phyloP scores from a whole-genome alignment of 2,113 vertebrate genomes.

The Paralichthys olivaceus region DNA sequence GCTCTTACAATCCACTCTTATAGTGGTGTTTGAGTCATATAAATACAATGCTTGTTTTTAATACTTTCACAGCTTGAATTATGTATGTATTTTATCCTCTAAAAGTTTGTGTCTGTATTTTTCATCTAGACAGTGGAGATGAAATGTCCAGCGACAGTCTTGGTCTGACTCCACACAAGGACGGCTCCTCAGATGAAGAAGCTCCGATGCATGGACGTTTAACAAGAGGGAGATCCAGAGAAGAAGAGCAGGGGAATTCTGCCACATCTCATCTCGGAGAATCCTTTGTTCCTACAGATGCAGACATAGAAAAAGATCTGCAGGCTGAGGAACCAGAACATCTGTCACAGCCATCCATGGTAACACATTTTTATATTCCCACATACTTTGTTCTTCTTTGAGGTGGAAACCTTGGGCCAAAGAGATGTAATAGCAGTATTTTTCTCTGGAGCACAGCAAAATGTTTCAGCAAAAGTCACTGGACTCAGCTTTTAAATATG shows the following conservation, averaged over 20 bases:
- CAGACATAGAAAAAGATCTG: constrained; percentile 27
- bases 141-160: constrained; percentile 72
- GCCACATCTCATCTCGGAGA: constrained; percentile 25
- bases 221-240: constrained; percentile 28
- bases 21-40: background rate
- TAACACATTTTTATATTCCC: constrained; percentile 55
- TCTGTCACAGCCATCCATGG: constrained; percentile 57
- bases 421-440: background rate
- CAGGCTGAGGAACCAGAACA: constrained; percentile 34
- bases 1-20: constrained; percentile 23
- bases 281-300: constrained; percentile 42
- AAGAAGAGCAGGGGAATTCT: constrained; percentile 27
- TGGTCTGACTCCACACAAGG: constrained; percentile 47
- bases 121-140: constrained; percentile 60
- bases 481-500: background rate
- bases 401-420: background rate
- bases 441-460: background rate
- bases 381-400: constrained; percentile 7
- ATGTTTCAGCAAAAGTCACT: background rate
- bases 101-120: background rate
- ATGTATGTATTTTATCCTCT: background rate
- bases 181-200: constrained; percentile 71
- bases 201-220: constrained; percentile 20
- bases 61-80: background rate
- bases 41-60: background rate